These are phyloP conservation scores for Gortyna flavago DNA, from an alignment of 2,888 invertebrate genomes.

Conservation along the genomic window DNA sequence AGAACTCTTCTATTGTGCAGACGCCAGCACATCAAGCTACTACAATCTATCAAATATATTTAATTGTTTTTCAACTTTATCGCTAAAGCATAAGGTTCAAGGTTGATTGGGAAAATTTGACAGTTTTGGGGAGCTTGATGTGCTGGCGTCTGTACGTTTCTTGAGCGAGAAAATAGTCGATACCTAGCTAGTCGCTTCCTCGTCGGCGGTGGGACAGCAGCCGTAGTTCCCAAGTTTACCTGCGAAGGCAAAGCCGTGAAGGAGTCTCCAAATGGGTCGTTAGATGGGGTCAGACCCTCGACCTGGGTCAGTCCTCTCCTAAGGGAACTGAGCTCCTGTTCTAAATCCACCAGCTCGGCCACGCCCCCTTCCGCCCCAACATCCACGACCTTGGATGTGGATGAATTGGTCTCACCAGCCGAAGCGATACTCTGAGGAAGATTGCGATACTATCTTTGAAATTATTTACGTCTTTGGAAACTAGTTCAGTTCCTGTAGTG, in stretches of 20 bases:
- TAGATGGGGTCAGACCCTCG: constrained; percentile 94
- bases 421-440: constrained; percentile 75
- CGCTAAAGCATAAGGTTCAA: too few species aligned
- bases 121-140: too few species aligned
- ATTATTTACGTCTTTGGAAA: constrained; percentile 55
- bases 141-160: not conserved
- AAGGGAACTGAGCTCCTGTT: constrained; percentile 95
- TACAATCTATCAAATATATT: too few species aligned
- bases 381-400: constrained; percentile 74
- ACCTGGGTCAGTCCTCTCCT: constrained; percentile 97
- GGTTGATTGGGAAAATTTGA: too few species aligned
- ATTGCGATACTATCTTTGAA: constrained; percentile 56
- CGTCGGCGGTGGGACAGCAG: not conserved
- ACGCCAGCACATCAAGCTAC: too few species aligned
- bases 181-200: not conserved
- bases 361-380: constrained; percentile 91
- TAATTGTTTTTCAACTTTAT: too few species aligned
- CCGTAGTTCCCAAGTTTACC: constrained; percentile 66
- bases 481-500: constrained; percentile 19
- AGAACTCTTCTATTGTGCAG: not conserved
- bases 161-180: not conserved
- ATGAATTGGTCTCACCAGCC: constrained; percentile 73
- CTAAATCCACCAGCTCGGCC: constrained; percentile 96
- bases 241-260: constrained; percentile 81
- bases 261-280: constrained; percentile 88